These are phyloP conservation scores for Gymnothorax javanicus DNA, from an alignment of 2,797 vertebrate genomes.

Conservation along the genomic window DNA sequence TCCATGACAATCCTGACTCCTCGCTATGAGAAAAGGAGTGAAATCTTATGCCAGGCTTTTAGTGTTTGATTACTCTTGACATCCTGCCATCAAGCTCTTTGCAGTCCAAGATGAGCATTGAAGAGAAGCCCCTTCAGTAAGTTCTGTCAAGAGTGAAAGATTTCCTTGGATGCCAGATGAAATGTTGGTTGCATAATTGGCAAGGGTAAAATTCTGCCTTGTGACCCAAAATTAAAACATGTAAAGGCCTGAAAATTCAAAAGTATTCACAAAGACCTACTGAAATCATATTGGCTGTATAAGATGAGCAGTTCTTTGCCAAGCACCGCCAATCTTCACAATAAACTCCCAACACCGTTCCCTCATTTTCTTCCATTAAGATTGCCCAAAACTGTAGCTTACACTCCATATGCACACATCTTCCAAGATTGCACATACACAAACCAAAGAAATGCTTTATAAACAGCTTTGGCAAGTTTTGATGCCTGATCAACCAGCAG, in stretches of 20 bases:
- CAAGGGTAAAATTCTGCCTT: neutral
- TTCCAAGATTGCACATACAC: neutral
- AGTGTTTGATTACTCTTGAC: slow-evolving; percentile 21
- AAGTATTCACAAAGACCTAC: neutral
- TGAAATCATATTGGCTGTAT: neutral
- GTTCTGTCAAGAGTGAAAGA: neutral
- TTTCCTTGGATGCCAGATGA: neutral
- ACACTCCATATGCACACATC: no score
- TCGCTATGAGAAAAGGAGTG: neutral
- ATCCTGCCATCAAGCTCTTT: slow-evolving; percentile 2
- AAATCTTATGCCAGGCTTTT: neutral
- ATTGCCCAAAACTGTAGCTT: neutral
- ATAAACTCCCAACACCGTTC: neutral
- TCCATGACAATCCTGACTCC: neutral
- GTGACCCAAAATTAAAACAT: neutral
- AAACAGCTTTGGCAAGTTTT: neutral
- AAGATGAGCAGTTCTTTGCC: neutral
- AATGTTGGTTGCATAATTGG: neutral
- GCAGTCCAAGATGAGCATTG: neutral
- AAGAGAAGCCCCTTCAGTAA: neutral
- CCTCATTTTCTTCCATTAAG: neutral
- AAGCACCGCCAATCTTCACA: neutral
- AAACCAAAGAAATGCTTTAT: neutral
- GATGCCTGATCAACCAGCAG: neutral
- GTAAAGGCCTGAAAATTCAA: neutral